Base-by-base conservation (phyloP, 2,797 vertebrate genomes). In the Danio tinwini region DNA sequence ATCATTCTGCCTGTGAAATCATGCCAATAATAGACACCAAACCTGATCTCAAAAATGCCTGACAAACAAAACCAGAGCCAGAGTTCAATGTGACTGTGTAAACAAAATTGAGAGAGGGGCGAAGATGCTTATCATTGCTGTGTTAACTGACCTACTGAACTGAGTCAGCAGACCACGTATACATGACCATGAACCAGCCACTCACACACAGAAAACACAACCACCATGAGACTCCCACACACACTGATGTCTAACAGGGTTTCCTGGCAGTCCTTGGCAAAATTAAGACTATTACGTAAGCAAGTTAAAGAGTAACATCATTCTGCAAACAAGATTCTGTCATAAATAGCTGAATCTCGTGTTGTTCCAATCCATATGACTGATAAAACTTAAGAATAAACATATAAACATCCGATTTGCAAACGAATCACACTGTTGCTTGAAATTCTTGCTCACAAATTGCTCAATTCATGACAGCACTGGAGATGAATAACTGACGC, bases 111-210 rank as follows among this genome's bases (percentile, higher is more conserved):
- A 71, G 49, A 56, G 13, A 50, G 55, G 4, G 56, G 21, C 64
- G 11, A 21, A 63, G 69, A 82, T 73, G 13, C 62, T 65, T 73
- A 73, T 82, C 74, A 16, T 6, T 49, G 59, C 74, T 64, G 37
- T 68, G n/a, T 71, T 58, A 65, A 74, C 74, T 81, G 78, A 82
- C 78, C 74, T 65, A 71, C 63, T 85, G 69, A 85, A 85, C 49
- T n/a, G 52, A 81, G 64, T 73, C 44, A 59, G 71, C 11, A 0
- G 29, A 61, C 29, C 9, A 82, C 74, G 44, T 67, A 77, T 53
- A 82, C 64, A n/a, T 47, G 55, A 47, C 58, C 55, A 65, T 42
- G n/a, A 65, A 47, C 16, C 17, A 39, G 55, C 17, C 68, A 65
- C 16, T 76, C 47, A 65, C 75, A 73, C 56, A 76, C 14, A 59